Conservation (phyloP, 2,113 vertebrate species). For the Mormyrus iriodes region DNA sequence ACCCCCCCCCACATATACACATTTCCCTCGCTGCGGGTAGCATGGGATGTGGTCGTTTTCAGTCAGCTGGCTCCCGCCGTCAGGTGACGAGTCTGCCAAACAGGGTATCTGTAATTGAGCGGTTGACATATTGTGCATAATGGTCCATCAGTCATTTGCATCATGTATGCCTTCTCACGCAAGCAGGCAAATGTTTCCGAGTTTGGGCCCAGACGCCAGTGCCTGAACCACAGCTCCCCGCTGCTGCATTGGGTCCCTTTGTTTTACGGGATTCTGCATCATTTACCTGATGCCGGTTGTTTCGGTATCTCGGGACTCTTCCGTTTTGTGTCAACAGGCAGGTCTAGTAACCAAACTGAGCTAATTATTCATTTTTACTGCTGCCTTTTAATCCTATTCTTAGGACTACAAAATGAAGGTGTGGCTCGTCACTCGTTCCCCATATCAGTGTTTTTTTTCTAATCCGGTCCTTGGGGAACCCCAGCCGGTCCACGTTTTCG, state of each 20-base stretch:
- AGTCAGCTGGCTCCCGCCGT: not conserved
- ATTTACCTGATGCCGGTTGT: not conserved
- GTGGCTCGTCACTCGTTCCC: not conserved
- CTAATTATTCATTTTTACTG: not conserved
- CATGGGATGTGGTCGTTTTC: not conserved
- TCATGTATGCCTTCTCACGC: not conserved
- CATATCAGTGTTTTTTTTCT: not conserved
- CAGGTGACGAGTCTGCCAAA: not conserved
- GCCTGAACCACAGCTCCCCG: not conserved
- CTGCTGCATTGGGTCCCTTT: not conserved
- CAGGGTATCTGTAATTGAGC: not conserved
- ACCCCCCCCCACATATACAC: not conserved
- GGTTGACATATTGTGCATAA: not conserved
- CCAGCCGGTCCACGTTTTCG: not conserved
- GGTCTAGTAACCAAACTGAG: not conserved
- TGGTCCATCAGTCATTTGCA: not conserved
- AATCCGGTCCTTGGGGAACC: not conserved
- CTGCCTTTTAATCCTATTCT: not conserved
- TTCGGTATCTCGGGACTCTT: not conserved
- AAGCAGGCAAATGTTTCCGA: not conserved
- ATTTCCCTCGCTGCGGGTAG: not conserved
- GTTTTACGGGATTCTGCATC: not conserved
- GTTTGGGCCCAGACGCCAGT: not conserved
- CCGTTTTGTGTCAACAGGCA: not conserved
- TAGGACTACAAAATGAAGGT: not conserved